Evolutionary conservation across 2,888 invertebrate genomes (phyloP).

Genomic region (Netelia melanura): DNA sequence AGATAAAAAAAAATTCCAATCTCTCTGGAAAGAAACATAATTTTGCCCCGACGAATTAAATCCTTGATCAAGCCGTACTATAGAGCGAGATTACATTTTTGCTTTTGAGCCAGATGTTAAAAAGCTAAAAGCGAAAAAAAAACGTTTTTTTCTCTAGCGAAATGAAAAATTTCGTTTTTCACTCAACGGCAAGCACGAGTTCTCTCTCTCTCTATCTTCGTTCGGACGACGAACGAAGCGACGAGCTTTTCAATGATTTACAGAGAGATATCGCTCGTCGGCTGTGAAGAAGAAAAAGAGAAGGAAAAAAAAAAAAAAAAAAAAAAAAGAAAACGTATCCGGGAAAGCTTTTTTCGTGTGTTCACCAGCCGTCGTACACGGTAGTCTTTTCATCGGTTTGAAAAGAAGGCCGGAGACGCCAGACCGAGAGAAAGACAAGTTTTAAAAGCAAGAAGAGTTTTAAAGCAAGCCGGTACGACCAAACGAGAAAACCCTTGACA

Average conservation of each 20-base stretch:
- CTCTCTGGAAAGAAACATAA: no score
- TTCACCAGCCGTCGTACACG: neutral
- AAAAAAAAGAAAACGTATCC: neutral
- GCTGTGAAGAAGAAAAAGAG: neutral
- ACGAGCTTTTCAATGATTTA: neutral
- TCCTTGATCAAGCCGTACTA: no score
- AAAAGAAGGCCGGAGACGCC: constrained; percentile 23
- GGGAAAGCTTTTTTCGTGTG: neutral
- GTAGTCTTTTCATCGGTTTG: constrained; percentile 18
- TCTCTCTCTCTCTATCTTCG: no score
- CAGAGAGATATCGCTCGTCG: neutral
- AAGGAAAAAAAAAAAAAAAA: no score
- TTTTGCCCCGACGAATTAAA: no score
- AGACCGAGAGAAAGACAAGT: neutral
- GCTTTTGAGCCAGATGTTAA: no score
- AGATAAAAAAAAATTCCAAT: neutral
- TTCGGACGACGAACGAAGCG: neutral
- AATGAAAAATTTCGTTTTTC: neutral
- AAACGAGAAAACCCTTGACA: constrained; percentile 44
- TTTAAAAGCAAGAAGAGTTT: neutral
- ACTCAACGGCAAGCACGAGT: no score
- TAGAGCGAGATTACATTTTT: no score
- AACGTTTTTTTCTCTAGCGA: no score
- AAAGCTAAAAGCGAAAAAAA: no score
- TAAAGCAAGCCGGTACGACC: neutral